Base-by-base conservation (phyloP, 2,113 vertebrate genomes). In the Chroicocephalus ridibundus region DNA sequence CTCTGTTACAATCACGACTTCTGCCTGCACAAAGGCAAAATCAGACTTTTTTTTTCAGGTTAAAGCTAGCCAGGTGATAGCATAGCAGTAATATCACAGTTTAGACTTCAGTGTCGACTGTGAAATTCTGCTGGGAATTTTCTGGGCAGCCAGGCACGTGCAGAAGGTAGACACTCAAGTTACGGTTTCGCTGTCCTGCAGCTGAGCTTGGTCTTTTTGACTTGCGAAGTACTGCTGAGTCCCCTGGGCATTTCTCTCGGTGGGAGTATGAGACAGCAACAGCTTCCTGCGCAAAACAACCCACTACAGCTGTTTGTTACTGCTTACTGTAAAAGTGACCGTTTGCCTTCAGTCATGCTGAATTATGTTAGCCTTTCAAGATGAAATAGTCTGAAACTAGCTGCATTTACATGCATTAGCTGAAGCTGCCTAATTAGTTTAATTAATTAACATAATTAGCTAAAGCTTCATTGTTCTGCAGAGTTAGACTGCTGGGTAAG, bases 371-470 rank as follows among this genome's bases (percentile, higher is more conserved):
- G 65, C 58, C 46, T 93, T 89, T 95, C 80, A 93, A 89, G 66
- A 87, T 58, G 11, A 89, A 95, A 89, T 94, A 84, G 74, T 89
- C 75, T 91, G 77, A 91, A 95, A 82, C 31, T 44, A 76, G 77
- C 66, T 87, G 57, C 74, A 91, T 97, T 96, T 92, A 72, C 70
- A 91, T 95, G 62, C 29, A 32, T 89, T 91, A 94, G 89, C 91
- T 69, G 27, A 66, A 93, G 57, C 36, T 87, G 66, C 17, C 54
- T 93, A 94, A 96, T 96, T 91, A 93, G 49, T 57, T 87, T 84
- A 96, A 93, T 90, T 92, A 90, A 94, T 94, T 93, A 83, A 72
- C 62, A 61, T 93, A 94, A 93, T 95, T 90, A 90, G 57, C 34
- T 40, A 82, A 46, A 42, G 57, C 78, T 76, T 91, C 69, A 58